phyloP scores from a whole-genome alignment of 1,140 invertebrate genomes.

The Drosophila ananassae region DNA sequence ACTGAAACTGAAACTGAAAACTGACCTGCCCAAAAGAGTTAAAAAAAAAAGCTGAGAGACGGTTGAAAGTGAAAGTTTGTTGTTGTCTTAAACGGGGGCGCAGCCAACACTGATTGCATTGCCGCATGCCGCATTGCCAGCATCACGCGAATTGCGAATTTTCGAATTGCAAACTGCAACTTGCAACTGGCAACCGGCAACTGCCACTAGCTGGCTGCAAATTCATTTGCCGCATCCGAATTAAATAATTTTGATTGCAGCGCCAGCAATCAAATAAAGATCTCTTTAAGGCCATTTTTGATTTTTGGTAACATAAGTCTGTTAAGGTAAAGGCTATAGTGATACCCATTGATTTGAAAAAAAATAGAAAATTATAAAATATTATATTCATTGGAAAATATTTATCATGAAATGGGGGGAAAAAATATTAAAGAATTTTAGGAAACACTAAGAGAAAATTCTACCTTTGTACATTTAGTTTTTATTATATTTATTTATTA shows the following conservation, averaged over 20 bases:
- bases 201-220: slow-evolving; percentile 24
- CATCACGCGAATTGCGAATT: slow-evolving; percentile 53
- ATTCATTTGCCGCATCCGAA: slow-evolving; percentile 70
- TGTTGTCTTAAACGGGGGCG: slow-evolving; percentile 58
- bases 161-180: neutral
- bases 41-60: slow-evolving; percentile 22
- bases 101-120: slow-evolving; percentile 38
- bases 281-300: slow-evolving; percentile 25
- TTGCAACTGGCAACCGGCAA: too few species aligned
- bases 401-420: too few species aligned
- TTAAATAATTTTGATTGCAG: slow-evolving; percentile 73
- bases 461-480: too few species aligned
- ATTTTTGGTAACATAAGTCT: neutral
- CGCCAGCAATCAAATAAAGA: slow-evolving; percentile 41
- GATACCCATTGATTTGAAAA: neutral
- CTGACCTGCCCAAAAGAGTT: slow-evolving; percentile 74
- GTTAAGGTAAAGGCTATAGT: too few species aligned
- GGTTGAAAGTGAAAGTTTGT: slow-evolving; percentile 72
- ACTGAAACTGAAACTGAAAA: slow-evolving; percentile 25
- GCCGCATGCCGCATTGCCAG: slow-evolving; percentile 66
- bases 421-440: too few species aligned
- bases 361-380: neutral
- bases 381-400: too few species aligned
- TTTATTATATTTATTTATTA: too few species aligned
- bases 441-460: too few species aligned